Evolutionary conservation across 2,888 invertebrate species (phyloP), one percentile per base, ranked within the genome.

Genomic region (Tupiocoris notatus): DNA sequence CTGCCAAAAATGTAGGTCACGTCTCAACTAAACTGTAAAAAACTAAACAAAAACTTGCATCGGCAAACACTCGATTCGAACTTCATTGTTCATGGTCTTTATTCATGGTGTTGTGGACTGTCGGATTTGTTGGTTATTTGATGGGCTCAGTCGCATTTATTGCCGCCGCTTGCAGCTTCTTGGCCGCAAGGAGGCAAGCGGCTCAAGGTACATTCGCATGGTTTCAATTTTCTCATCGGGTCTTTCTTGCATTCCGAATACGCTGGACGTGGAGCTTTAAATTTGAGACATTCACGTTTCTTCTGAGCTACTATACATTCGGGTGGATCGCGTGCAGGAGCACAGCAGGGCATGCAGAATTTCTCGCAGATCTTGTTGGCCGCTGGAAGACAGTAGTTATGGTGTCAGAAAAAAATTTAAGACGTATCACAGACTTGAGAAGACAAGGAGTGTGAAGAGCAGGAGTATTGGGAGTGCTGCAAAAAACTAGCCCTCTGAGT

Each of bases 321-420:
- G 9, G 78, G 78, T 0, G 78, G 78, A 57, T 78, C 78, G 7
- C 78, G 61, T 1, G 78, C 78, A 16, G 78, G 78, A 3, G 70
- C 57, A 67, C 78, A 78, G 62, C 78, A 78, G 24, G 78, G 78
- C 78, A 78, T 78, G 73, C 78, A 78, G 24, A 78, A 22, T 58
- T 77, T 78, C 22, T 77, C 77, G 61, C 78, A 78, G 0, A 62
- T 61, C 18, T 68, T 68, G 17, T 77, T 77, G 3, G 0, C 6
- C 20, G 20, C 59, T 17, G 17, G 16, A 59, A n/a, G n/a, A 59
- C 20, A 18, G 6, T 54, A 54, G 16, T 54, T 12, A 12, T 54
- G 16, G 54, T 12, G 54, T 54, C 9, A 54, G 54, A 12, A 54
- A 54, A 12, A 7, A 54, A 54, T 54, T 54, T 54, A 54, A 12